Percentiles rank a stretch among this genome's conserved stretches.
These are phyloP conservation scores for Drosophila algonquin DNA, from an alignment of 2,888 invertebrate species.

Conservation along the genomic window DNA sequence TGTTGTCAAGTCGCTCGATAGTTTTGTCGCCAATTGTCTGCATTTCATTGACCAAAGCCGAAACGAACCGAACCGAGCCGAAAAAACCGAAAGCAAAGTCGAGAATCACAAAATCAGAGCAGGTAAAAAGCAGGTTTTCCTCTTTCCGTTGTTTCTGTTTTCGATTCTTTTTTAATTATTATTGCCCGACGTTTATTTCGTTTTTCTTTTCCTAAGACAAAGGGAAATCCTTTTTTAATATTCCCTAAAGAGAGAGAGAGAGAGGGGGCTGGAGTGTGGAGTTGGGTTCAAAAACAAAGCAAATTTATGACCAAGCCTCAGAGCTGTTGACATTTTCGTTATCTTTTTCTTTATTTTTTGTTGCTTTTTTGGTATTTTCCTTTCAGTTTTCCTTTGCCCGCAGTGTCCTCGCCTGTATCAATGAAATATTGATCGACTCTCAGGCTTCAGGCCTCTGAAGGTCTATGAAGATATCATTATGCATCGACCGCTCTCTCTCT, in stretches of 20 bases:
- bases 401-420: slow-evolving; percentile 62
- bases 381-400: slow-evolving; percentile 39
- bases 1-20: slow-evolving; percentile 55
- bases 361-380: slow-evolving; percentile 15
- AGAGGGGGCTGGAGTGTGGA: background rate
- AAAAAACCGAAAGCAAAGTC: background rate
- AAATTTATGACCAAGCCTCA: slow-evolving; percentile 75
- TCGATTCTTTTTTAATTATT: slow-evolving; percentile 74
- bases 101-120: slow-evolving; percentile 37
- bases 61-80: background rate
- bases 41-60: slow-evolving; percentile 61
- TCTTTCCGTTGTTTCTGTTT: slow-evolving; percentile 19
- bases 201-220: slow-evolving; percentile 48
- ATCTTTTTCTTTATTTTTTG: slow-evolving; percentile 46
- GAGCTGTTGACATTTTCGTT: slow-evolving; percentile 81
- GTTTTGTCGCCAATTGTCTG: slow-evolving; percentile 80
- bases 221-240: slow-evolving; percentile 79
- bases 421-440: slow-evolving; percentile 72
- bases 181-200: slow-evolving; percentile 57
- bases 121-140: slow-evolving; percentile 56
- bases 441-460: background rate
- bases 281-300: slow-evolving; percentile 18
- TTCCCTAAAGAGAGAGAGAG: slow-evolving; percentile 43
- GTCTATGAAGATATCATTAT: slow-evolving; percentile 75
- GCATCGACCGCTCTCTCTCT: slow-evolving; percentile 54